Percentiles rank a stretch among this genome's conserved stretches.
Conservation (phyloP, 2,888 invertebrate genomes). For the Nephrotoma flavescens region DNA sequence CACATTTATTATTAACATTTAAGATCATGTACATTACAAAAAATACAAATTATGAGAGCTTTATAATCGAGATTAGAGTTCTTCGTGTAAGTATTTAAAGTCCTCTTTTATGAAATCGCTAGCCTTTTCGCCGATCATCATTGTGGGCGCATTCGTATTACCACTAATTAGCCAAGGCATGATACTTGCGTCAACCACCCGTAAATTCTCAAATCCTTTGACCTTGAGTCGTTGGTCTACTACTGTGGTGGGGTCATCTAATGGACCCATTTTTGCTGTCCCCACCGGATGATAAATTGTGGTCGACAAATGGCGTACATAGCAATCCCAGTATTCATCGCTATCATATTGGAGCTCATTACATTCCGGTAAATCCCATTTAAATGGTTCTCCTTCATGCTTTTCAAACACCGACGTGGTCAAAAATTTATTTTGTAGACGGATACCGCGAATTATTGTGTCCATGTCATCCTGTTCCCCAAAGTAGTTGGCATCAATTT, state of each 20-base stretch:
- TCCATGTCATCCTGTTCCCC: slow-evolving; percentile 32
- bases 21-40: background rate
- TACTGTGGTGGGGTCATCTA: slow-evolving; percentile 33
- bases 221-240: slow-evolving; percentile 42
- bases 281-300: slow-evolving; percentile 65
- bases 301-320: slow-evolving; percentile 58
- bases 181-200: slow-evolving; percentile 50
- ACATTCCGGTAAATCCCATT: slow-evolving; percentile 66
- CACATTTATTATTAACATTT: background rate
- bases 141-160: slow-evolving; percentile 44
- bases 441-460: slow-evolving; percentile 22
- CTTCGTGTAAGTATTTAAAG: slow-evolving; percentile 23
- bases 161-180: slow-evolving; percentile 47
- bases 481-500: slow-evolving; percentile 42
- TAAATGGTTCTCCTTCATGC: slow-evolving; percentile 34
- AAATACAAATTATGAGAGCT: background rate
- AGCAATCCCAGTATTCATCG: slow-evolving; percentile 79
- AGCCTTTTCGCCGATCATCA: slow-evolving; percentile 52
- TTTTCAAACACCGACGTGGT: slow-evolving; percentile 30
- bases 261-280: slow-evolving; percentile 46
- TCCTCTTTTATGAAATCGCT: slow-evolving; percentile 45
- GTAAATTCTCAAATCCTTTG: slow-evolving; percentile 35
- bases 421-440: slow-evolving; percentile 25
- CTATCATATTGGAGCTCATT: slow-evolving; percentile 48
- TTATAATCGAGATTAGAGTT: background rate